Base-by-base conservation (phyloP, 2,888 invertebrate species). In the Allophyes oxyacanthae region DNA sequence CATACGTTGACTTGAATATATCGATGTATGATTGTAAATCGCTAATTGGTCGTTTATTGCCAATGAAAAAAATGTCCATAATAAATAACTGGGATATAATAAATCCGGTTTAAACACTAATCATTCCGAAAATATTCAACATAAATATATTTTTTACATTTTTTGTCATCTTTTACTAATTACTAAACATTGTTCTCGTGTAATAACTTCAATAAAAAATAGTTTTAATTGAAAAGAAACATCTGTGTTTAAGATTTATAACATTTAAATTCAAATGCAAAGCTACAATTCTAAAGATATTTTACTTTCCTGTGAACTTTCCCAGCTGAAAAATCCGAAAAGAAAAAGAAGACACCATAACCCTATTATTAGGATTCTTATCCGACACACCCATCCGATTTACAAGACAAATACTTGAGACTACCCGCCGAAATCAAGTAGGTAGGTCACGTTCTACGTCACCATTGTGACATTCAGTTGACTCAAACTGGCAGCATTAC, bases 391-490 rank as follows among this genome's bases (percentile, higher is more conserved):
- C 81, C 77, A 81, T 79, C 70, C 64, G 76, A 80, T 83, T 83
- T 82, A 72, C 70, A 82, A 85, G 81, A 82, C 83, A 85, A 85
- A 83, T 82, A 75, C 61, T 59, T 49, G 45, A 49, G 62, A 59
- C 72, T 78, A 85, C 76, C 71, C 87, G 75, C 26, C 83, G 33
- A 79, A 87, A 90, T 90, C 82, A 82, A 73, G 82, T 81, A 90
- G 85, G 85, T 84, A 73, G 79, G 69, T 88, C 92, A 90, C 90
- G 92, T 90, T 84, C 59, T 67, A 56, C 75, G 80, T 87, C 86
- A 87, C 79, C 81, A 90, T 90, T 91, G 90, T 90, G 85, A 85
- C 84, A 84, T 74, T 78, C 79, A 78, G 84, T 86, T 88, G 84
- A 83, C 82, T 80, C 82, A 81, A 89, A 82, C 85, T 83, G 80